Evolutionary conservation across 2,113 vertebrate genomes (phyloP), one percentile per base, ranked within the genome.

Genomic region (Macrotis lagotis): DNA sequence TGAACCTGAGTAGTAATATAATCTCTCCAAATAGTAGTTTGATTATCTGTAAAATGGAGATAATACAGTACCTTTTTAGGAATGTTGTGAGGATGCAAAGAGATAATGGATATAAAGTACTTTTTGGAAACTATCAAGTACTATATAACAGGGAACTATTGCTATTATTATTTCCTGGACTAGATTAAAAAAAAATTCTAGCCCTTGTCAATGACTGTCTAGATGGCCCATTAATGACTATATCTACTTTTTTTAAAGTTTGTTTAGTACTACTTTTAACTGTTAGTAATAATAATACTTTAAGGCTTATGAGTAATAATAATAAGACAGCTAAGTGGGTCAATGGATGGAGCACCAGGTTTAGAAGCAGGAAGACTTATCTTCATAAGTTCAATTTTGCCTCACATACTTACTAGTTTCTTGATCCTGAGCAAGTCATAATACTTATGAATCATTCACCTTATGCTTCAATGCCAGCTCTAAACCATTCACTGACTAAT

Each of bases 391-490:
- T 37, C 55, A 66, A 66, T 14, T 66, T 12, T 66, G 11, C 31
- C 55, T 66, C 31, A 37, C 11, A 37, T 10, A 59, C 28, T 59
- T 66, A 37, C 55, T 66, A 37, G 22, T 3, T 66, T 1, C 14
- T 0, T 66, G 55, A 66, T 5, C 28, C 31, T 66, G 55, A 1
- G 28, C 31, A 66, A 66, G 31, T 66, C 55, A 91, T 19, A 59
- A 22, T 51, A 49, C 11, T 50, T 89, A 92, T 55, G 10, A 26
- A 96, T 96, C 44, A 89, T 92, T 94, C 96, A 14, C 90, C 53
- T 89, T 55, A 51, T 92, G 25, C 90, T 16, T 89, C 44, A 28
- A 8, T 88, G 31, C 8, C 51, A 96, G 1, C 53, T 90, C 8
- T 59, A 52, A 91, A 50, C 94, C 88, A 91, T 25, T 3, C 25